phyloP scores from a whole-genome alignment of 1,140 invertebrate genomes.

The Chrysomallon squamiferum region DNA sequence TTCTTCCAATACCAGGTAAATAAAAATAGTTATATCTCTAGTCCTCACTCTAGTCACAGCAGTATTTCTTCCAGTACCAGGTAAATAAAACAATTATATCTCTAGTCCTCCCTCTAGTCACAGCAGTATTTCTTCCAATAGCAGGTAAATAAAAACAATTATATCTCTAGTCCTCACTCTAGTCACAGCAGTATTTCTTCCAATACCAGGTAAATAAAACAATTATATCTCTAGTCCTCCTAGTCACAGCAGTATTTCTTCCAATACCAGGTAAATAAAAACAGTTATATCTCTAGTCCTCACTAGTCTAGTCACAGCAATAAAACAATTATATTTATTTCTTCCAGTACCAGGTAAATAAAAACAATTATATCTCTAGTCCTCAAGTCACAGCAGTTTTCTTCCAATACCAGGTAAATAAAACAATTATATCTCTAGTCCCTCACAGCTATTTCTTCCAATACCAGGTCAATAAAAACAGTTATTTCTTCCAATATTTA shows the following conservation, averaged over 20 bases:
- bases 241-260: constrained; percentile 61
- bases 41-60: background rate
- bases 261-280: constrained; percentile 40
- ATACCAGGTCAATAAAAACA: constrained; percentile 29
- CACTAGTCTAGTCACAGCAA: background rate
- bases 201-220: background rate
- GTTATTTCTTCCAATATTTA: constrained; percentile 14
- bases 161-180: constrained; percentile 66
- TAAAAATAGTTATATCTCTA: background rate
- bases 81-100: background rate
- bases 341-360: constrained; percentile 2
- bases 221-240: background rate
- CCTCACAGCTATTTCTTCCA: background rate
- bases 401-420: background rate
- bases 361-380: background rate
- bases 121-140: background rate
- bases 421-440: background rate
- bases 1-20: constrained; percentile 1
- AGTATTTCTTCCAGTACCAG: background rate
- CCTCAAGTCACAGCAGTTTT: background rate
- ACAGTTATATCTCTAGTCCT: background rate
- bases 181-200: constrained; percentile 63
- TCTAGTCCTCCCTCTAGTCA: background rate
- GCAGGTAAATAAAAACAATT: constrained; percentile 37
- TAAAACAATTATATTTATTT: too few relatives aligned